phyloP scores from a whole-genome alignment of 2,113 vertebrate genomes.

The Ornithorhynchus anatinus region DNA sequence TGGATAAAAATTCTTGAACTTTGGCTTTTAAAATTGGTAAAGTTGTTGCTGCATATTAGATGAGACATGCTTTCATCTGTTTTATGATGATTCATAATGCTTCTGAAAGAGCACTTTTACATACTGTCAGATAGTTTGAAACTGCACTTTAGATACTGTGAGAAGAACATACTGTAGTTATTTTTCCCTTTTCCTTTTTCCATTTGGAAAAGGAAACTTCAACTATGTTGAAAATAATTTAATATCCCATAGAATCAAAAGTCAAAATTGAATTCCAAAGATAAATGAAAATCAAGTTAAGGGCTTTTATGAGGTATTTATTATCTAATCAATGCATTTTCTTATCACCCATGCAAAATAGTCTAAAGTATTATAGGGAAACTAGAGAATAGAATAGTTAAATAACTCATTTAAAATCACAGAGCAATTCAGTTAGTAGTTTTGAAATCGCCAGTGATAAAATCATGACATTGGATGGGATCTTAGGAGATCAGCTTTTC shows the following conservation, averaged over 20 bases:
- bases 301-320: background rate
- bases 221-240: background rate
- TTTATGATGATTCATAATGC: background rate
- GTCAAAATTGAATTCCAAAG: background rate
- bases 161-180: background rate
- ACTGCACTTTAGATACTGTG: background rate
- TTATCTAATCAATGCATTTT: background rate
- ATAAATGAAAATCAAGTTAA: background rate
- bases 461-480: too few relatives aligned
- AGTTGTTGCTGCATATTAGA: background rate
- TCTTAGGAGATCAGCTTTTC: too few relatives aligned
- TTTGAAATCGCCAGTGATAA: too few relatives aligned
- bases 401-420: too few relatives aligned
- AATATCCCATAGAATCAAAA: background rate
- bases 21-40: background rate
- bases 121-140: background rate
- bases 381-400: too few relatives aligned
- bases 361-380: background rate
- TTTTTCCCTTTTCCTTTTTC: background rate
- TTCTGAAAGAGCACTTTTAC: background rate
- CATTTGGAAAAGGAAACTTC: background rate
- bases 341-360: background rate
- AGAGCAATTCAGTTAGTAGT: too few relatives aligned
- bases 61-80: background rate
- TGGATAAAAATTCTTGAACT: background rate